Percentiles rank a stretch among this genome's conserved stretches.
phyloP scores from a whole-genome alignment of 2,888 invertebrate species.

The Drosophila meridionalis region DNA sequence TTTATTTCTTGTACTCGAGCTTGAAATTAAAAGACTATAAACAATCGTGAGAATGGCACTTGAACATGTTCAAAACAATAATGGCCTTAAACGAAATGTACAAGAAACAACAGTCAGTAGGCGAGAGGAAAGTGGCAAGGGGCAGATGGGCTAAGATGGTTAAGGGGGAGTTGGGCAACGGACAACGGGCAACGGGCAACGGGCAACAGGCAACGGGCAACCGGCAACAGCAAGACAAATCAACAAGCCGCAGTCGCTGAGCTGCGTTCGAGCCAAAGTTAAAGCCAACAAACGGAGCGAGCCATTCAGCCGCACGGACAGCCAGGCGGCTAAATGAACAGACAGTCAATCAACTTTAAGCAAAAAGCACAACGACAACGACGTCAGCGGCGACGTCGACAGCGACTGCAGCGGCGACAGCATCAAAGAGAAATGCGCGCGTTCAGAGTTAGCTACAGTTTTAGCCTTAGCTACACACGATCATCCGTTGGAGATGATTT shows the following conservation, averaged over 20 bases:
- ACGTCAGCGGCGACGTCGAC: slow-evolving; percentile 35
- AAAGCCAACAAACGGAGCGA: slow-evolving; percentile 69
- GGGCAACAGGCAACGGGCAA: slow-evolving; percentile 17
- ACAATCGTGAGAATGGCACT: slow-evolving; percentile 82
- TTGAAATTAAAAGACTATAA: slow-evolving; percentile 80
- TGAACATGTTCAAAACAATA: slow-evolving; percentile 76
- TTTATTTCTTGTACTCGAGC: slow-evolving; percentile 73
- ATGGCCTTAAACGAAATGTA: slow-evolving; percentile 76
- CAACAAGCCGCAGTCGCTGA: slow-evolving; percentile 52
- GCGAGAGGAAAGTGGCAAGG: background rate
- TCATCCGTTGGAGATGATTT: slow-evolving; percentile 63
- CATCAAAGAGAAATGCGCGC: slow-evolving; percentile 74
- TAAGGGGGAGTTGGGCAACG: background rate
- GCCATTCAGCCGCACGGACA: slow-evolving; percentile 57
- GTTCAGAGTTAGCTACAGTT: slow-evolving; percentile 34
- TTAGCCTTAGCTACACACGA: slow-evolving; percentile 28
- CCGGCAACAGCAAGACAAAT: slow-evolving; percentile 48
- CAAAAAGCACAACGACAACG: slow-evolving; percentile 69
- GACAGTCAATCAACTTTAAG: slow-evolving; percentile 81
- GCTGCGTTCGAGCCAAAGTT: slow-evolving; percentile 31
- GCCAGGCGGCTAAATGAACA: slow-evolving; percentile 75
- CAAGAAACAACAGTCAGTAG: slow-evolving; percentile 42
- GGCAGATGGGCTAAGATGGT: background rate
- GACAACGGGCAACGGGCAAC: background rate
- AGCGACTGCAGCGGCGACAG: slow-evolving; percentile 18